These are phyloP conservation scores for Aplysia californica DNA, from an alignment of 1,140 invertebrate genomes.

Conservation along the genomic window DNA sequence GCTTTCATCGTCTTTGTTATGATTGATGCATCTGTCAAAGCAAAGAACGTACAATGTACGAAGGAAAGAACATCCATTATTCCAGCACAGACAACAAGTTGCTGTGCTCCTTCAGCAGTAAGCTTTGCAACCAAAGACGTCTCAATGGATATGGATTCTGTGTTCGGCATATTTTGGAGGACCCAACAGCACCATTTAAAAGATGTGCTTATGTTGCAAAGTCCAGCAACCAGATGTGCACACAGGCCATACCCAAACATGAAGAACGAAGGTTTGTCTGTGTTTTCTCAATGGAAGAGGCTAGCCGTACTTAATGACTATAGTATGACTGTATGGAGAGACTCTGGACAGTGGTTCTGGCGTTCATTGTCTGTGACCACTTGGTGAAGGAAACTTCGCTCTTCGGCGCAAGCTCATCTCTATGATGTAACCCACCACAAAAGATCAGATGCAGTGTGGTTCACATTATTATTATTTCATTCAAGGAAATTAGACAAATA, in stretches of 20 bases:
- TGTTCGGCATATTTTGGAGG: slow-evolving; percentile 69
- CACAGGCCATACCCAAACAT: slow-evolving; percentile 68
- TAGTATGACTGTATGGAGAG: too few relatives aligned
- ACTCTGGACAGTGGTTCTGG: too few relatives aligned
- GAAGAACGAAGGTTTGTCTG: slow-evolving; percentile 67
- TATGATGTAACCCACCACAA: too few relatives aligned
- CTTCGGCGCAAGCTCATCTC: too few relatives aligned
- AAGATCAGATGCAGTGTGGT: too few relatives aligned
- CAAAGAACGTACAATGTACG: slow-evolving; percentile 66
- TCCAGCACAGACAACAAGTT: slow-evolving; percentile 70
- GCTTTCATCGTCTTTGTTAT: background rate
- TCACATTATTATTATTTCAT: too few relatives aligned
- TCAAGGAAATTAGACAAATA: too few relatives aligned
- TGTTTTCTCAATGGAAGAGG: background rate
- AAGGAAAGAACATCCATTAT: slow-evolving; percentile 72
- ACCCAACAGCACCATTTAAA: slow-evolving; percentile 67
- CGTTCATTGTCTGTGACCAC: too few relatives aligned
- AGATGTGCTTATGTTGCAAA: slow-evolving; percentile 68
- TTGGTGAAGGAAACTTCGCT: too few relatives aligned
- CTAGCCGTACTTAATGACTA: too few relatives aligned
- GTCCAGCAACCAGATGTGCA: slow-evolving; percentile 68
- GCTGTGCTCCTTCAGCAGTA: slow-evolving; percentile 70
- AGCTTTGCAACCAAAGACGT: slow-evolving; percentile 70
- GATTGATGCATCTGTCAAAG: background rate
- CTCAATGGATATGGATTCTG: slow-evolving; percentile 72